phyloP scores from a whole-genome alignment of 2,113 vertebrate species.

The Lagopus leucura region DNA sequence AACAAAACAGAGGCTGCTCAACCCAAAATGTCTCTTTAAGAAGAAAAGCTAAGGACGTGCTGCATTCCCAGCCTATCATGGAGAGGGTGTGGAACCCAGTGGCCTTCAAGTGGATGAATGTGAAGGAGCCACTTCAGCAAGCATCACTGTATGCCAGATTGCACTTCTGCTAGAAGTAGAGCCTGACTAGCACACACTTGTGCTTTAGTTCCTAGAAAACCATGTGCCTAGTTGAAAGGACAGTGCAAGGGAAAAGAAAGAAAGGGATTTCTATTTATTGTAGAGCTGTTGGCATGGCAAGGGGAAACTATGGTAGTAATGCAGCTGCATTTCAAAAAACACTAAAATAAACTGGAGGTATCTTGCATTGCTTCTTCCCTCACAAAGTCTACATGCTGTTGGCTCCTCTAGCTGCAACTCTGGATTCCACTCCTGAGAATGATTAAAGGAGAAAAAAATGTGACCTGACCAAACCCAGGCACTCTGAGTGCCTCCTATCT shows the following conservation, averaged over 20 bases:
- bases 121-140: not conserved
- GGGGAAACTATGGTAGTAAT: not conserved
- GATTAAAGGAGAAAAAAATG: constrained; percentile 43
- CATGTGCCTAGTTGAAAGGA: not conserved
- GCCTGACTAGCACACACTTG: not conserved
- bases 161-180: not conserved
- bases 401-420: not conserved
- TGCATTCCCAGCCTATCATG: rapidly evolving
- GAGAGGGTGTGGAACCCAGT: not conserved
- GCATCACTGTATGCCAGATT: not conserved
- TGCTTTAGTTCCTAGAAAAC: not conserved
- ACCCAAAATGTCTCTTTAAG: not conserved
- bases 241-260: rapidly evolving
- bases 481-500: constrained; percentile 14
- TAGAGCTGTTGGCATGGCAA: not conserved
- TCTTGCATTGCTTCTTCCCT: not conserved
- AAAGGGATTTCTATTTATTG: not conserved
- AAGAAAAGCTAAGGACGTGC: not conserved
- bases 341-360: not conserved
- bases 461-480: constrained; percentile 41
- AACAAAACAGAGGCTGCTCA: not conserved
- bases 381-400: not conserved
- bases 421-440: constrained; percentile 28
- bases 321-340: not conserved
- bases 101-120: not conserved